Base-by-base conservation (phyloP, 2,888 invertebrate species). In the Gnatocerus cornutus region DNA sequence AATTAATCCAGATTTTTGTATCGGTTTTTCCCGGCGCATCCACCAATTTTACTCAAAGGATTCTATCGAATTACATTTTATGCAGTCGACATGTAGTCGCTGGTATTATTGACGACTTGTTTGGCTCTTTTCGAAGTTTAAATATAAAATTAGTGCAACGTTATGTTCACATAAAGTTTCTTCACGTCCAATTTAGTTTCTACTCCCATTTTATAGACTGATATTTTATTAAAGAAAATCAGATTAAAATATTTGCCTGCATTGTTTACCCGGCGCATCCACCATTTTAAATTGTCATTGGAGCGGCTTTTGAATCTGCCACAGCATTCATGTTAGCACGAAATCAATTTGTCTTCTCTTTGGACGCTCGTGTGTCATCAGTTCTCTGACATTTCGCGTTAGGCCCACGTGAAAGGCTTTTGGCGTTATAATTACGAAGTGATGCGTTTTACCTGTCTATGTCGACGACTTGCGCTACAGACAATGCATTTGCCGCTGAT, bases 401-500 rank as follows among this genome's bases (percentile, higher is more conserved):
- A 9, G 9, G 33, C 33, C 41, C 6, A 12, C 13, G 59, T 46
- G 43, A 46, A 46, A 43, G 33, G 30, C 46, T 14, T 27, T 13
- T 29, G 13, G 16, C 45, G 46, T 7, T 9, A 21, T 50, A 61
- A 61, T 61, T 61, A 61, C 10, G 39, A 13, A 37, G 14, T 62
- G 62, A 65, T 65, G 61, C 61, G 45, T 52, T 68, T 59, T 71
- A 71, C 73, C 72, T 73, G 72, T 69, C 74, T 67, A 68, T 71
- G 55, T 67, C 12, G 29, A 48, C 41, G 61, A 33, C 41, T 53
- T 45, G 39, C 55, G 66, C 62, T 61, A 50, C 69, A 69, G 69
- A 65, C 65, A 71, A 70, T 73, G 71, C 66, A 64, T 66, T 59
- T 46, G 48, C 68, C 68, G 72, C 59, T 73, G 73, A 73, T 69